Conservation (phyloP, 2,797 vertebrate species). For the Pampus argenteus region DNA sequence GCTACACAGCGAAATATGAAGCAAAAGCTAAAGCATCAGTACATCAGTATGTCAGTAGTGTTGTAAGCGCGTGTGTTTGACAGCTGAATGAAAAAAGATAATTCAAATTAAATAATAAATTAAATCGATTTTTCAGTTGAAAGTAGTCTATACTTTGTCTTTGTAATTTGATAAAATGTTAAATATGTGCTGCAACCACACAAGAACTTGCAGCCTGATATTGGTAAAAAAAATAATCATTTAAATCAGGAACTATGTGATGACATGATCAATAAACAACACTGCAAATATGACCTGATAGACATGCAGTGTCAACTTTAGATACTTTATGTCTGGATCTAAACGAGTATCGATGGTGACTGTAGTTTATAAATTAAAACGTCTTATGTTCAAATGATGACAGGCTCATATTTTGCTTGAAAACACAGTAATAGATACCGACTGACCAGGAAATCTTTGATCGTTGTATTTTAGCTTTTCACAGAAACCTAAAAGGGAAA, state of each 20-base stretch:
- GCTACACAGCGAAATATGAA: neutral
- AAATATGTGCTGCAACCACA: neutral
- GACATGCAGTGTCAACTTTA: neutral
- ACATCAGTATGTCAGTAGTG: too few relatives aligned
- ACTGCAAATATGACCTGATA: too few relatives aligned
- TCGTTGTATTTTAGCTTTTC: neutral
- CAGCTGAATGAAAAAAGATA: too few relatives aligned
- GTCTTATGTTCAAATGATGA: neutral
- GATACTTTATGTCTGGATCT: neutral
- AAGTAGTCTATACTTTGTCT: too few relatives aligned
- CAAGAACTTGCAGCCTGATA: neutral
- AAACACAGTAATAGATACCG: neutral
- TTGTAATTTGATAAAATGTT: too few relatives aligned
- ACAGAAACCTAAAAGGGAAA: constrained; percentile 4
- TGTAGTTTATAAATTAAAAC: neutral
- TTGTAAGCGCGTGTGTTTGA: too few relatives aligned
- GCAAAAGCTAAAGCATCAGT: too few relatives aligned
- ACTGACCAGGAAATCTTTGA: neutral
- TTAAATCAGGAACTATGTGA: too few relatives aligned
- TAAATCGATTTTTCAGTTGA: too few relatives aligned
- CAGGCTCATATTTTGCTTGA: neutral
- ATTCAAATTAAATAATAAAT: too few relatives aligned
- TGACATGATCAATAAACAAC: too few relatives aligned
- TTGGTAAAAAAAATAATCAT: neutral
- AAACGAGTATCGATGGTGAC: neutral